Conservation (phyloP, 2,888 invertebrate species). For the Hanleya hanleyi region DNA sequence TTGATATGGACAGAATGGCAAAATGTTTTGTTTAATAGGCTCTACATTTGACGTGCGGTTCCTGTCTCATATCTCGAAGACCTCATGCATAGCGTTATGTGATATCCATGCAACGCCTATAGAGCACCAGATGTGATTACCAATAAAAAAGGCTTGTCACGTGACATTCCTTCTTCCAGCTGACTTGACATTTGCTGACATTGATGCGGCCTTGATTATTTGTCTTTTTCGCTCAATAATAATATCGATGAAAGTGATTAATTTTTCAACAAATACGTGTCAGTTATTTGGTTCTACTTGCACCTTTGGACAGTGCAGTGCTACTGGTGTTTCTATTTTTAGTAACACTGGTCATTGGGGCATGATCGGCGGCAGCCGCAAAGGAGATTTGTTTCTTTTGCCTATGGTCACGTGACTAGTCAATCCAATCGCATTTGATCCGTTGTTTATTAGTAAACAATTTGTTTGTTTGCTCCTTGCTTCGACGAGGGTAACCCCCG, state of each 20-base stretch:
- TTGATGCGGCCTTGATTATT: too few relatives aligned
- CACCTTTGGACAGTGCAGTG: neutral
- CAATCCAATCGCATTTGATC: constrained; percentile 63
- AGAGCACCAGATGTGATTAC: constrained; percentile 2
- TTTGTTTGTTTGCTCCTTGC: constrained; percentile 68
- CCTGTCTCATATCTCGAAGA: too few relatives aligned
- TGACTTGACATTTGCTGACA: constrained; percentile 8
- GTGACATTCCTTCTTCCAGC: neutral
- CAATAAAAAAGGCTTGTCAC: constrained; percentile 7
- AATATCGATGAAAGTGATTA: too few relatives aligned
- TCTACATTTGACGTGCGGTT: too few relatives aligned
- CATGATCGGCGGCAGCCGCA: constrained; percentile 35
- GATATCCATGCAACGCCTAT: too few relatives aligned
- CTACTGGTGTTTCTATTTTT: constrained; percentile 5
- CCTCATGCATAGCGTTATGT: too few relatives aligned
- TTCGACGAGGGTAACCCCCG: constrained; percentile 62
- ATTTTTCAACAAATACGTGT: too few relatives aligned
- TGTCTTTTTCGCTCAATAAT: neutral
- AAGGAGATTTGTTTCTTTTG: constrained; percentile 29
- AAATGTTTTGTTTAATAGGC: too few relatives aligned
- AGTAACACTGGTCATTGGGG: constrained; percentile 10
- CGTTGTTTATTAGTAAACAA: constrained; percentile 67
- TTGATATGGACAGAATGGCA: too few relatives aligned
- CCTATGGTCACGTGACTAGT: constrained; percentile 58
- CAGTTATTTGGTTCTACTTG: too few relatives aligned